Conservation (phyloP, 2,888 invertebrate species). For the Panopea generosa region DNA sequence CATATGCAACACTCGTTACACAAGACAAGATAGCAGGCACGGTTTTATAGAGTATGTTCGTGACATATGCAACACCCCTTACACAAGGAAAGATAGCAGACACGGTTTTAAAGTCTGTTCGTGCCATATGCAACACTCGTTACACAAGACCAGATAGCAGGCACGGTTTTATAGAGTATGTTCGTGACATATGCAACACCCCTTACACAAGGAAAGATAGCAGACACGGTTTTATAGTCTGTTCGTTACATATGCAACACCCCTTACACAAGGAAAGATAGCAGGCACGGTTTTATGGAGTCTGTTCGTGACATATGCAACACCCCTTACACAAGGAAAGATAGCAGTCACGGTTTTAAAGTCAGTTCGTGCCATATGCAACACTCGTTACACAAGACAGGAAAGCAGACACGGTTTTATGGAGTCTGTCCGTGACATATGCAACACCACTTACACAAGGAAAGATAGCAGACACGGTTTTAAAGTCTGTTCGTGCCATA, state of each 20-base stretch:
- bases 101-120: constrained; percentile 1
- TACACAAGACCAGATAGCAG: neutral
- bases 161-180: constrained; percentile 1
- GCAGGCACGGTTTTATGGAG: constrained; percentile 1
- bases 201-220: constrained; percentile 1
- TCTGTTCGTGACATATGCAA: constrained; percentile 1
- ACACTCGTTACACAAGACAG: too few species aligned
- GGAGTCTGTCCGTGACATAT: too few species aligned
- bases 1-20: neutral
- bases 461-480: too few species aligned
- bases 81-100: constrained; percentile 1
- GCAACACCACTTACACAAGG: too few species aligned
- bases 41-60: constrained; percentile 1
- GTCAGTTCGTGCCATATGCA: too few species aligned
- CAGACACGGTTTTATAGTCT: neutral
- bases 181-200: constrained; percentile 2
- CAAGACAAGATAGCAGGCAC: neutral
- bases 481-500: too few species aligned
- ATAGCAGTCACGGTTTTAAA: constrained; percentile 1
- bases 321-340: constrained; percentile 1
- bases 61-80: constrained; percentile 1
- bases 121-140: neutral
- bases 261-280: constrained; percentile 3
- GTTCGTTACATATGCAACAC: neutral
- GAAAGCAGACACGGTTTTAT: too few species aligned